Conservation (phyloP, 2,888 invertebrate species). For the Gibbula magus region DNA sequence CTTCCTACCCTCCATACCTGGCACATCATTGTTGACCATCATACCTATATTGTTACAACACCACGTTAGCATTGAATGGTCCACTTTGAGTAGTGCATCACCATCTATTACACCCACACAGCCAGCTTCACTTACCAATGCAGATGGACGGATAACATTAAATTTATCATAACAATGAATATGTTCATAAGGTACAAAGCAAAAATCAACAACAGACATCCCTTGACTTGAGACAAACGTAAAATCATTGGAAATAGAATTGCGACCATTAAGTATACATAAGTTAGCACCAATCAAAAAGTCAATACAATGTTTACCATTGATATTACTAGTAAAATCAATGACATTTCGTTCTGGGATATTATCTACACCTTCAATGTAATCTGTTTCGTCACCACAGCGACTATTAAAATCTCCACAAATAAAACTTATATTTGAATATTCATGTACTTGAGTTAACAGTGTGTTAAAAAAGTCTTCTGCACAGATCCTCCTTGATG, state of each 20-base stretch:
- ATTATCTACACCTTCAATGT: conserved; percentile 22
- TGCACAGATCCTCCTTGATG: no score
- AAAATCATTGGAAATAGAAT: conserved; percentile 15
- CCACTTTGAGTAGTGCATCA: no score
- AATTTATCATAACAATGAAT: not conserved
- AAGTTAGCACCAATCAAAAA: conserved; percentile 23
- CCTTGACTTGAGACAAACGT: conserved; percentile 24
- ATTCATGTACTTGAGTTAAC: no score
- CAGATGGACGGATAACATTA: not conserved
- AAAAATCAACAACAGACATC: no score
- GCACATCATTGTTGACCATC: not conserved
- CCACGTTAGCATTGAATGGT: not conserved
- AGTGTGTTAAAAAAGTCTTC: no score
- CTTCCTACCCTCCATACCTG: not conserved
- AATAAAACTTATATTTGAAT: not conserved
- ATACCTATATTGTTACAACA: not conserved
- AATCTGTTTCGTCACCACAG: conserved; percentile 11
- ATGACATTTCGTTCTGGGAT: not conserved
- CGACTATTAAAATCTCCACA: conserved; percentile 29
- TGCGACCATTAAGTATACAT: conserved; percentile 26
- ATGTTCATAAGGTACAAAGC: not conserved
- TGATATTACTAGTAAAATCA: not conserved
- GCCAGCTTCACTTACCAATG: no score
- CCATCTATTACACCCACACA: no score
- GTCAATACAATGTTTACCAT: conserved; percentile 9